Percentiles rank a stretch among this genome's conserved stretches.
These are phyloP conservation scores for Stichopus chloronotus DNA, from an alignment of 35 echinoderm and acorn worm genomes.

Conservation along the genomic window DNA sequence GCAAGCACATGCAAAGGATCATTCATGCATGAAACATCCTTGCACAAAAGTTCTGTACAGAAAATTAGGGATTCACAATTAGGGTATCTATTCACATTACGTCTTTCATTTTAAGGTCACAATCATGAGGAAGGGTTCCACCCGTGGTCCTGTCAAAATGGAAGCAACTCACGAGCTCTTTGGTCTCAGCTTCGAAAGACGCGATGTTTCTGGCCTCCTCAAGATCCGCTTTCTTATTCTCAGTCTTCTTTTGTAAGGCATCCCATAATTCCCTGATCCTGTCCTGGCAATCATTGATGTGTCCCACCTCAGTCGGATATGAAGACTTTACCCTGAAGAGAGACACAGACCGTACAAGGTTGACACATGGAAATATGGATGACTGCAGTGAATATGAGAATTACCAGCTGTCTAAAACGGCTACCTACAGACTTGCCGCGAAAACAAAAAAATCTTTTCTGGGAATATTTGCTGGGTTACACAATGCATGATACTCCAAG, in stretches of 20 bases:
- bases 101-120: no score
- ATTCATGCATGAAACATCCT: no score
- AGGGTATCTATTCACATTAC: no score
- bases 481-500: no score
- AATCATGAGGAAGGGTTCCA: no score
- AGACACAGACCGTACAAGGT: not conserved
- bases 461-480: no score
- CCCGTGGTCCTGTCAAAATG: no score
- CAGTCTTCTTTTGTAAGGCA: slow-evolving; percentile 69
- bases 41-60: no score
- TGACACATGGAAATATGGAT: not conserved
- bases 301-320: slow-evolving; percentile 87
- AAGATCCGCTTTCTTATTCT: slow-evolving; percentile 73
- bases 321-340: slow-evolving; percentile 86
- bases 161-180: slow-evolving; percentile 73
- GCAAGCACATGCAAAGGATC: no score
- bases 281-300: slow-evolving; percentile 73
- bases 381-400: not conserved
- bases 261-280: slow-evolving; percentile 87
- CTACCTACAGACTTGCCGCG: not conserved
- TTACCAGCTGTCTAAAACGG: not conserved
- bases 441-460: not conserved
- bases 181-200: slow-evolving; percentile 80
- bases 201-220: slow-evolving; percentile 78
- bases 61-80: no score